Percentiles rank a stretch among this genome's conserved stretches.
These are phyloP conservation scores for Pavo muticus DNA, from an alignment of 2,113 vertebrate species.

Conservation along the genomic window DNA sequence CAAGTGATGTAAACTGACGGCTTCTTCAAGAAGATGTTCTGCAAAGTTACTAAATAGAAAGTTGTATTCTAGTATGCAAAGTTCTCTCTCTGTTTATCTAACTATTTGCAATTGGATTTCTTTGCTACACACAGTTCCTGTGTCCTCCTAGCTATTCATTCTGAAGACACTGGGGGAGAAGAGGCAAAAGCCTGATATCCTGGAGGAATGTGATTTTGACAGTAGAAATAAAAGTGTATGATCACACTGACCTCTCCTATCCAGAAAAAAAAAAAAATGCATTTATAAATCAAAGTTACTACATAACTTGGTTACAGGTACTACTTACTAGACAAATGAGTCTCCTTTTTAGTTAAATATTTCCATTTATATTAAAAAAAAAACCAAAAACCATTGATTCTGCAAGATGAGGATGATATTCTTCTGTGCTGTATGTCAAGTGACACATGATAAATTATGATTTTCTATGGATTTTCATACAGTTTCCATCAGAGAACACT, in stretches of 20 bases:
- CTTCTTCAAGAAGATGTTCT: background rate
- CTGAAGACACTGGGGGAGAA: background rate
- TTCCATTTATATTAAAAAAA: background rate
- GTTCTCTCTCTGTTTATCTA: background rate
- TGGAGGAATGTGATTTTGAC: background rate
- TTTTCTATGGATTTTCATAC: background rate
- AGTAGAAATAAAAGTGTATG: background rate
- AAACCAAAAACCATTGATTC: background rate
- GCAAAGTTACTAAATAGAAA: background rate
- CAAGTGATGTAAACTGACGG: background rate
- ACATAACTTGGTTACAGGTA: conserved; percentile 8
- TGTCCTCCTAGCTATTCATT: background rate
- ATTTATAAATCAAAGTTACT: conserved; percentile 23
- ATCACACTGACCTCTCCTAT: background rate
- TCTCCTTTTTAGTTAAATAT: background rate
- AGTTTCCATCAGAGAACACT: background rate
- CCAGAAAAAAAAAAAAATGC: background rate
- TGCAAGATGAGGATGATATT: background rate
- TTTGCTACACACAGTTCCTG: background rate
- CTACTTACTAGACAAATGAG: background rate
- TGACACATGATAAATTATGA: conserved; percentile 25
- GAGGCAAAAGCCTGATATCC: background rate
- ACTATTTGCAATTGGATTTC: background rate
- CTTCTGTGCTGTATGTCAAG: background rate
- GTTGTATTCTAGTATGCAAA: background rate